Conservation (phyloP, 2,888 invertebrate genomes). For the Melangyna quadrimaculata region DNA sequence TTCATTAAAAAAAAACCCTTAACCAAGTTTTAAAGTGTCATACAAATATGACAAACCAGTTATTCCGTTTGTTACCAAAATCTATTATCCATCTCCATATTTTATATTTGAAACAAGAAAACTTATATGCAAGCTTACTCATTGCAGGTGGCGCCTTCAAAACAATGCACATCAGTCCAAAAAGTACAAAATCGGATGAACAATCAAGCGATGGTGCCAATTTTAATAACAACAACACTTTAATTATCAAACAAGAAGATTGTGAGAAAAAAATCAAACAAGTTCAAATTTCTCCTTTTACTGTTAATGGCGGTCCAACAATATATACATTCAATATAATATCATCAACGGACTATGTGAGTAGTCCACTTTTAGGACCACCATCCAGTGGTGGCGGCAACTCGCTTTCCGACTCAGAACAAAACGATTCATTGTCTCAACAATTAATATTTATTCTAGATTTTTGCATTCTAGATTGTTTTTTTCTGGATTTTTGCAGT, state of each 20-base stretch:
- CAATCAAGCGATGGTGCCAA: slow-evolving; percentile 54
- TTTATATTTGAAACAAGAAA: no score
- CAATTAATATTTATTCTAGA: no score
- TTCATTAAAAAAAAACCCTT: neutral
- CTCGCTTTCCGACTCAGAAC: slow-evolving; percentile 46
- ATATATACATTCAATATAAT: slow-evolving; percentile 80
- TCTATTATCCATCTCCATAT: no score
- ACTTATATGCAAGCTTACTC: no score
- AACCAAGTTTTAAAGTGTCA: no score
- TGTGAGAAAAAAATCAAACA: slow-evolving; percentile 79
- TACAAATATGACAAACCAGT: no score
- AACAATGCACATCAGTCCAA: slow-evolving; percentile 87
- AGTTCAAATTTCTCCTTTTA: slow-evolving; percentile 80
- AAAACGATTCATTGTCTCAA: no score
- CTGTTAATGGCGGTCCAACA: slow-evolving; percentile 74
- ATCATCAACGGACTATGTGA: slow-evolving; percentile 36
- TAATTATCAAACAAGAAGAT: slow-evolving; percentile 64
- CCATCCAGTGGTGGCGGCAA: slow-evolving; percentile 18
- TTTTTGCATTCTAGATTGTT: no score
- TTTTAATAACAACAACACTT: slow-evolving; percentile 31
- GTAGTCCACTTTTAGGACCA: slow-evolving; percentile 39
- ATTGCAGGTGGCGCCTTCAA: slow-evolving; percentile 91
- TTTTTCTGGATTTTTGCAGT: no score
- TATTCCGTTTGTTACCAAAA: no score
- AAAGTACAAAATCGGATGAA: slow-evolving; percentile 80